Evolutionary conservation across 2,113 vertebrate genomes (phyloP).

Genomic region (Chaenocephalus aceratus): DNA sequence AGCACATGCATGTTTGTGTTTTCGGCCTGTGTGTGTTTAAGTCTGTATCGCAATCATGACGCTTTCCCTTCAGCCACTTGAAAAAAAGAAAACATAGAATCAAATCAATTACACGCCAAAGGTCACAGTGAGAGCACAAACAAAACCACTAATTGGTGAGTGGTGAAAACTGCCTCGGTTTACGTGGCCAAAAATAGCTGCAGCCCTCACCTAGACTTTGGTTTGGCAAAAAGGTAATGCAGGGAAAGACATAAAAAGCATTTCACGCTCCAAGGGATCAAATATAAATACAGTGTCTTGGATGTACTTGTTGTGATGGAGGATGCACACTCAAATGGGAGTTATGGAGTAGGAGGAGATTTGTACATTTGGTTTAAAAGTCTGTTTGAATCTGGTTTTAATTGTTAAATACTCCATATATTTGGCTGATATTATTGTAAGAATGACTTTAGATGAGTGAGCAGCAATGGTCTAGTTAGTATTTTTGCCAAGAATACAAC

Average conservation of each 20-base stretch:
- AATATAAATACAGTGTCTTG: conserved; percentile 51
- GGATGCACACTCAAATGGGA: conserved; percentile 54
- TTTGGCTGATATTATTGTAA: conserved; percentile 18
- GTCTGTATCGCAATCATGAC: conserved; percentile 14
- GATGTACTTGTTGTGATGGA: conserved; percentile 46
- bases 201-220: not conserved
- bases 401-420: conserved; percentile 25
- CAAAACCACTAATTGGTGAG: conserved; percentile 58
- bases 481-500: not conserved
- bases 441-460: conserved; percentile 10
- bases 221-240: conserved; percentile 30
- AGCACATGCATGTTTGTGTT: not conserved
- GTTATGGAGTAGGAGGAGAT: conserved; percentile 52
- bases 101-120: conserved; percentile 54
- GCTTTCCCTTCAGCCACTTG: conserved; percentile 32
- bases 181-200: conserved; percentile 12
- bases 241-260: conserved; percentile 11
- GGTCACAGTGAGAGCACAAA: conserved; percentile 62
- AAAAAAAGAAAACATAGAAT: conserved; percentile 5
- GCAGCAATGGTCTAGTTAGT: not conserved
- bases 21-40: not conserved
- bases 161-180: conserved; percentile 33
- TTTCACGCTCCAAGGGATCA: conserved; percentile 26
- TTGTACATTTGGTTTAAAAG: conserved; percentile 51
- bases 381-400: conserved; percentile 41